Evolutionary conservation across 2,797 vertebrate species (phyloP).

Genomic region (Darevskia nairensis): DNA sequence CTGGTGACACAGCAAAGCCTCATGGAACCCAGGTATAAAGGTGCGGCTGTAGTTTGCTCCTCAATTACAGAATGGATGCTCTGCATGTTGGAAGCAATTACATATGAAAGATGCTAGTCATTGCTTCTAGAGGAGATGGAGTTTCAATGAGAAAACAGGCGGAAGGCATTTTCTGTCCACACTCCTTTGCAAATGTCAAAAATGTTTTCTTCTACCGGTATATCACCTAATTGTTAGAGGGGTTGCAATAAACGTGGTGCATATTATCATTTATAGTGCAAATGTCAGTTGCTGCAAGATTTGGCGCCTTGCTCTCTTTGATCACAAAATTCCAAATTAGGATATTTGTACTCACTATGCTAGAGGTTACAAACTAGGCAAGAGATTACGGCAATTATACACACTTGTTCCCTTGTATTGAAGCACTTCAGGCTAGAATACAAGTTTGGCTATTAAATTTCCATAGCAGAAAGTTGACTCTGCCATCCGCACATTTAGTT

Average conservation of each 20-base stretch:
- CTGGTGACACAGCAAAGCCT: constrained; percentile 64
- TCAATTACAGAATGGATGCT: constrained; percentile 11
- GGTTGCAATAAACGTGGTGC: too few relatives aligned
- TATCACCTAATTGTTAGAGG: too few relatives aligned
- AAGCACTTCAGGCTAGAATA: too few relatives aligned
- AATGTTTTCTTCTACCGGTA: too few relatives aligned
- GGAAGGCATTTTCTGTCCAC: constrained; percentile 42
- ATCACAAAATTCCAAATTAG: neutral
- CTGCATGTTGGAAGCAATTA: constrained; percentile 65
- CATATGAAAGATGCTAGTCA: constrained; percentile 51
- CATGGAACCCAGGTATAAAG: constrained; percentile 62
- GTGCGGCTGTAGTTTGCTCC: constrained; percentile 50
- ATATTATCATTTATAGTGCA: too few relatives aligned
- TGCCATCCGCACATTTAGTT: too few relatives aligned
- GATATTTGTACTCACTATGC: neutral
- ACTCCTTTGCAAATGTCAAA: too few relatives aligned
- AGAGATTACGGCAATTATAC: neutral
- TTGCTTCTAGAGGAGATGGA: constrained; percentile 58
- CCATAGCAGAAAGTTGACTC: too few relatives aligned
- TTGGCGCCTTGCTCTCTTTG: too few relatives aligned
- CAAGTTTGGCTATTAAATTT: too few relatives aligned
- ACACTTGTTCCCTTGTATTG: too few relatives aligned
- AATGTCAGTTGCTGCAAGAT: too few relatives aligned
- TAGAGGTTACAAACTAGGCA: neutral
- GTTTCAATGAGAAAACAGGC: constrained; percentile 65